phyloP scores from a whole-genome alignment of 2,113 vertebrate species.

The Salvelinus alpinus region DNA sequence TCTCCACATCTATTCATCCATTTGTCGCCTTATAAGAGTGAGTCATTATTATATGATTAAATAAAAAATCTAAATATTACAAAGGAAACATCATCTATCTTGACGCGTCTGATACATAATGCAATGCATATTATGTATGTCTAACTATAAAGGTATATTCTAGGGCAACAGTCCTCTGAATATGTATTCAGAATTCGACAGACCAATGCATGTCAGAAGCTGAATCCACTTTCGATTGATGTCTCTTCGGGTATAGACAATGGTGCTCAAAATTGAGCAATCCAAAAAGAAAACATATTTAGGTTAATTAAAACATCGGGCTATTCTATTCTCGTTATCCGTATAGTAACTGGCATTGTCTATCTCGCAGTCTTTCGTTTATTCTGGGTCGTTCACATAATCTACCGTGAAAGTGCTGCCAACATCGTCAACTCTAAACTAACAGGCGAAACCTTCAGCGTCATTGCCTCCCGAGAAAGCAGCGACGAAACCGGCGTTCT shows the following conservation, averaged over 20 bases:
- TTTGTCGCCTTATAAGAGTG: constrained; percentile 53
- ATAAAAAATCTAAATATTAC: constrained; percentile 30
- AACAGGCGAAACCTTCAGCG: constrained; percentile 42
- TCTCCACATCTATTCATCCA: constrained; percentile 56
- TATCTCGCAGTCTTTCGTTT: constrained; percentile 47
- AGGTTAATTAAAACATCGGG: constrained; percentile 8
- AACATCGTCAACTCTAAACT: constrained; percentile 63
- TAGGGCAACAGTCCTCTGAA: constrained; percentile 52
- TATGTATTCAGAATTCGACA: constrained; percentile 43
- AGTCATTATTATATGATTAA: constrained; percentile 47
- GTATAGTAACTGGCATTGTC: constrained; percentile 47
- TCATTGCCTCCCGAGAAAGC: constrained; percentile 68
- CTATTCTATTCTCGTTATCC: constrained; percentile 49
- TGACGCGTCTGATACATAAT: constrained; percentile 53
- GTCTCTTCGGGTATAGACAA: constrained; percentile 14
- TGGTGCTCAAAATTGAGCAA: constrained; percentile 30
- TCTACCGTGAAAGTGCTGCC: constrained; percentile 62
- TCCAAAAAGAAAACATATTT: constrained; percentile 26
- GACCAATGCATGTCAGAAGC: constrained; percentile 48
- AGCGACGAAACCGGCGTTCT: constrained; percentile 78
- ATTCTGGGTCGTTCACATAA: constrained; percentile 53
- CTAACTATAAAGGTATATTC: constrained; percentile 44
- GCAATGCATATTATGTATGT: constrained; percentile 23
- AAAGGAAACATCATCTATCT: constrained; percentile 39
- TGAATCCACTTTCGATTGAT: constrained; percentile 39